Conservation (phyloP, 2,797 vertebrate species). For the Trichosurus vulpecula region DNA sequence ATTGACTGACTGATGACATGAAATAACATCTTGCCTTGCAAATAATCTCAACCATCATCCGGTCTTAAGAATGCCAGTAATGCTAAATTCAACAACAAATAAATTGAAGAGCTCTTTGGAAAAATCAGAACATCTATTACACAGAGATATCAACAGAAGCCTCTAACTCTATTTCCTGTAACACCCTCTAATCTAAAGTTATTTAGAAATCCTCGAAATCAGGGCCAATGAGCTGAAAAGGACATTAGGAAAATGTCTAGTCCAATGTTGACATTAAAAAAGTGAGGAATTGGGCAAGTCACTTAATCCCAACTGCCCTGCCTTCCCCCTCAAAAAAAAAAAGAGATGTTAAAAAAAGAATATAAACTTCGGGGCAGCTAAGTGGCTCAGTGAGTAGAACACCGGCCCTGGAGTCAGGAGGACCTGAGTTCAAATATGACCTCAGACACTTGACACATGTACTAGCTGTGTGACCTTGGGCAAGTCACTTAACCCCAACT, state of each 20-base stretch:
- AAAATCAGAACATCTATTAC: constrained; percentile 30
- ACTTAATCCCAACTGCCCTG: too few relatives aligned
- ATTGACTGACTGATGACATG: background rate
- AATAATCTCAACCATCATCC: background rate
- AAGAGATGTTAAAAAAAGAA: too few relatives aligned
- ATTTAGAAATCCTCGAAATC: background rate
- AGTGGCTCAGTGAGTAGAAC: too few relatives aligned
- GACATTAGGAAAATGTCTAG: background rate
- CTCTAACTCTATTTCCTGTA: constrained; percentile 5
- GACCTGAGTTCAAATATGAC: too few relatives aligned
- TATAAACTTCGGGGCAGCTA: too few relatives aligned
- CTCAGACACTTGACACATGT: too few relatives aligned
- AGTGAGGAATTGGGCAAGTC: too few relatives aligned
- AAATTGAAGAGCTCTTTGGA: constrained; percentile 11
- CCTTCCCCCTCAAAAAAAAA: too few relatives aligned
- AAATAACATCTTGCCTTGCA: background rate
- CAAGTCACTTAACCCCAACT: too few relatives aligned
- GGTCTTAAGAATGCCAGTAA: background rate
- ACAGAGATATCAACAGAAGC: background rate
- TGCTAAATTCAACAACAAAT: constrained; percentile 40
- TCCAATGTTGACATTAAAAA: background rate
- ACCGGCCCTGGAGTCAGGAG: too few relatives aligned
- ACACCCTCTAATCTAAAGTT: background rate
- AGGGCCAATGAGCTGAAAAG: background rate
- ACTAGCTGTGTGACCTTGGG: too few relatives aligned